phyloP scores from a whole-genome alignment of 2,888 invertebrate genomes.

The Ashinkailepas kermadecensis region DNA sequence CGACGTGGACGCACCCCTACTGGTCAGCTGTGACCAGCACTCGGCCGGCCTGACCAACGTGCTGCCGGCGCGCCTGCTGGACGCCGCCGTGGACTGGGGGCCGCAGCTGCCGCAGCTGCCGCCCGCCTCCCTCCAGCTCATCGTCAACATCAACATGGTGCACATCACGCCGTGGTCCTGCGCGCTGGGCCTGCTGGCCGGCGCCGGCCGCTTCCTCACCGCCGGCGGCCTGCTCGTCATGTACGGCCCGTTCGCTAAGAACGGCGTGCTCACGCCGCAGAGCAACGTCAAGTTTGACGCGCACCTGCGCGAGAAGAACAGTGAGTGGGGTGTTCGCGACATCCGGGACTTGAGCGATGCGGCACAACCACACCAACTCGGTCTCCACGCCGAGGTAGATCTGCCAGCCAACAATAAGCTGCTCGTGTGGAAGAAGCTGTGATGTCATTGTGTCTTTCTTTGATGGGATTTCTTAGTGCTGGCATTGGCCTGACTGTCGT shows the following conservation, averaged over 20 bases:
- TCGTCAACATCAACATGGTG: constrained; percentile 78
- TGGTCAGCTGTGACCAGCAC: constrained; percentile 50
- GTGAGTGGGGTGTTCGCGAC: constrained; percentile 74
- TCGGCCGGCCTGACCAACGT: constrained; percentile 2
- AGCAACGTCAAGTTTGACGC: constrained; percentile 74
- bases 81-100: not conserved
- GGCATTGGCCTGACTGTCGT: no score
- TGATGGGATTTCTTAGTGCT: no score
- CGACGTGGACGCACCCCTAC: constrained; percentile 57
- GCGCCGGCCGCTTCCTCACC: no score
- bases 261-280: constrained; percentile 57
- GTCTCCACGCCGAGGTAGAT: constrained; percentile 56
- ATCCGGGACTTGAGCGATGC: constrained; percentile 57
- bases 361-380: constrained; percentile 54
- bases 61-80: not conserved
- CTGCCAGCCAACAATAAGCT: constrained; percentile 85
- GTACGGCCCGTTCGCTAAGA: constrained; percentile 55
- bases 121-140: constrained; percentile 55
- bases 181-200: constrained; percentile 53
- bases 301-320: constrained; percentile 54
- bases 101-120: constrained; percentile 30
- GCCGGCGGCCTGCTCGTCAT: constrained; percentile 61
- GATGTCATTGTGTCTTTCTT: not conserved
- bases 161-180: constrained; percentile 72
- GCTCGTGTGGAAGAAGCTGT: constrained; percentile 50